Evolutionary conservation across 2,797 vertebrate species (phyloP), one percentile per base, ranked within the genome.

Genomic region (Balearica regulorum): DNA sequence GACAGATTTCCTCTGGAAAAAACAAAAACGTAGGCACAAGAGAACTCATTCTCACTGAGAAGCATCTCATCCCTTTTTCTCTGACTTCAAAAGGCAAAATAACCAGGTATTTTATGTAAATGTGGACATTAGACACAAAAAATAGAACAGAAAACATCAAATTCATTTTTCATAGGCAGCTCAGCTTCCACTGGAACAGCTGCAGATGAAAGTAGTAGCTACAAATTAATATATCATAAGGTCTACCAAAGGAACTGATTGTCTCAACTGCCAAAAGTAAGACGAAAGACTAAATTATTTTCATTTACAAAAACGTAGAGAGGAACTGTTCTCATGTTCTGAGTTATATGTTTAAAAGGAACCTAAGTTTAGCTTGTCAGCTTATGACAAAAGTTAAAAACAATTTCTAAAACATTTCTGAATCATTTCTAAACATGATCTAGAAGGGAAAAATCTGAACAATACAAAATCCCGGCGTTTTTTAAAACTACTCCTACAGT

Each of bases 41-140:
- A 87, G 87, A 79, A 68, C 44, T 83, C 62, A n/a, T 76, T 93
- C 86, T 82, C 73, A 4, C 65, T 5, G 24, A 79, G 85, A 29
- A 79, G 48, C 60, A 33, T 41, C 78, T 76, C 71, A 55, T 31
- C 28, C 86, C 48, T 81, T 84, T 28, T 68, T 9, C 72, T 77
- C 57, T 0, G 0, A 89, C 92, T 93, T 96, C 94, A 96, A 97
- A 92, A 92, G 61, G 76, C 64, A 90, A 93, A 80, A 90, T 11
- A 95, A 91, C 65, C 84, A 89, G 89, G 84, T 89, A 83, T 88
- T 95, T 96, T 94, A 93, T 95, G 92, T 93, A 96, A 97, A 96
- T 94, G 65, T 73, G 91, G 96, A 90, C 89, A 88, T 86, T 80
- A 93, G 69, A 51, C 82, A 94, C 43, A 53, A 82, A 92, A 96